A percentile compares a stretch with the other conserved stretches of the same genome.
These are phyloP conservation scores for Athalia rosae DNA, from an alignment of 2,888 invertebrate species.

Conservation along the genomic window DNA sequence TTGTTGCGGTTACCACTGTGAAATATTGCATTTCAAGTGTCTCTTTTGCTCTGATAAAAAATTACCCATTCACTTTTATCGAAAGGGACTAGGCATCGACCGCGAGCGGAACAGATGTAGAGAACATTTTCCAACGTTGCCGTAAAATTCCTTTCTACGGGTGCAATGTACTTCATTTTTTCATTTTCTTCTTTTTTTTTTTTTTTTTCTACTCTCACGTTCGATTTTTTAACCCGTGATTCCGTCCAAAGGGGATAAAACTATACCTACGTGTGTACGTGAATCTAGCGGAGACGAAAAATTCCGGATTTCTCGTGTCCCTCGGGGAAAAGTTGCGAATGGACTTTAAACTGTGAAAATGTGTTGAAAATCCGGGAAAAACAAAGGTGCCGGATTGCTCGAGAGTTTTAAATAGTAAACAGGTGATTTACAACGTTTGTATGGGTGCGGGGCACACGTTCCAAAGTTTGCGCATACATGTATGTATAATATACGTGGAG, in stretches of 20 bases:
- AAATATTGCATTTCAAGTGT: slow-evolving; percentile 41
- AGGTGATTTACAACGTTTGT: background rate
- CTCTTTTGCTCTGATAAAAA: background rate
- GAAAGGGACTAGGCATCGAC: too few species aligned
- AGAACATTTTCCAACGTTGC: too few species aligned
- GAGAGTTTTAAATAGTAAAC: slow-evolving; percentile 31
- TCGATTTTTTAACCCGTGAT: too few species aligned
- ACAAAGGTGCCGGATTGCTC: background rate
- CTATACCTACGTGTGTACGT: too few species aligned
- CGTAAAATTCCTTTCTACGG: too few species aligned
- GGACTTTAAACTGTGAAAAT: background rate
- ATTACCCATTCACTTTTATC: too few species aligned
- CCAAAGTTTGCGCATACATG: background rate
- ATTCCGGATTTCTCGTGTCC: background rate
- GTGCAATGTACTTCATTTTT: too few species aligned
- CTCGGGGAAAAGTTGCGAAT: background rate
- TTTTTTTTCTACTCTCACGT: too few species aligned
- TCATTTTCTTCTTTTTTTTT: too few species aligned
- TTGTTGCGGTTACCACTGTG: slow-evolving; percentile 12
- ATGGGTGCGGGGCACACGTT: slow-evolving; percentile 30
- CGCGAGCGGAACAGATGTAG: too few species aligned
- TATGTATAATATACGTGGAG: too few species aligned
- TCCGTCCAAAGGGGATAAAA: too few species aligned
- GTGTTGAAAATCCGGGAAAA: slow-evolving; percentile 27
- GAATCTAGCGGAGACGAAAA: background rate